A percentile compares a stretch with the other conserved stretches of the same genome.
Conservation (phyloP, 2,797 vertebrate species). For the Cynodonichthys magdalenae region DNA sequence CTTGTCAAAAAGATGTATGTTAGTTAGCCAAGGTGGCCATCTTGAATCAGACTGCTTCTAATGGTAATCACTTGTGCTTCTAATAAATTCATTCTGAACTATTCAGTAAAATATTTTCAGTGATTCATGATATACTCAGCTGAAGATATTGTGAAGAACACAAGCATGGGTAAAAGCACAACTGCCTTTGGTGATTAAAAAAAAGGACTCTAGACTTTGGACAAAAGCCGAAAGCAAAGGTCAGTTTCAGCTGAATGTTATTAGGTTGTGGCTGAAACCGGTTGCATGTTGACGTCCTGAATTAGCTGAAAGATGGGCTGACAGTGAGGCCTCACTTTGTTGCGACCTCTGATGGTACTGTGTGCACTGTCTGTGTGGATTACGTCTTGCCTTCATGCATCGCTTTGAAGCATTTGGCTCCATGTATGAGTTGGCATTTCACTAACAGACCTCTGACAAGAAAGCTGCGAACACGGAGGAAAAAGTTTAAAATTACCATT, state of each 20-base stretch:
- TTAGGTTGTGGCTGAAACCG: background rate
- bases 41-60: too few species aligned
- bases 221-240: background rate
- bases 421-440: slow-evolving; percentile 52
- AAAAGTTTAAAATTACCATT: slow-evolving; percentile 59
- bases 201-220: background rate
- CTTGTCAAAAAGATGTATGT: too few species aligned
- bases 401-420: slow-evolving; percentile 28
- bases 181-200: background rate
- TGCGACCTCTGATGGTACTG: slow-evolving; percentile 15
- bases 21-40: too few species aligned
- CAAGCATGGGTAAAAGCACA: too few species aligned
- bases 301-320: background rate
- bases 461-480: slow-evolving; percentile 38
- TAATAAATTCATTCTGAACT: too few species aligned
- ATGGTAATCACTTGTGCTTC: too few species aligned
- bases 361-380: slow-evolving; percentile 23
- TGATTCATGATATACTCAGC: too few species aligned
- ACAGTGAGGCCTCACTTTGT: background rate
- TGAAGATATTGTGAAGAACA: too few species aligned
- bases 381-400: slow-evolving; percentile 12
- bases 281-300: slow-evolving; percentile 1
- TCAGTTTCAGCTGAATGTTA: slow-evolving; percentile 1
- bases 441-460: slow-evolving; percentile 39
- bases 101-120: too few species aligned